Evolutionary conservation across 1,140 invertebrate species (phyloP).

Genomic region (Drosophila watanabei): DNA sequence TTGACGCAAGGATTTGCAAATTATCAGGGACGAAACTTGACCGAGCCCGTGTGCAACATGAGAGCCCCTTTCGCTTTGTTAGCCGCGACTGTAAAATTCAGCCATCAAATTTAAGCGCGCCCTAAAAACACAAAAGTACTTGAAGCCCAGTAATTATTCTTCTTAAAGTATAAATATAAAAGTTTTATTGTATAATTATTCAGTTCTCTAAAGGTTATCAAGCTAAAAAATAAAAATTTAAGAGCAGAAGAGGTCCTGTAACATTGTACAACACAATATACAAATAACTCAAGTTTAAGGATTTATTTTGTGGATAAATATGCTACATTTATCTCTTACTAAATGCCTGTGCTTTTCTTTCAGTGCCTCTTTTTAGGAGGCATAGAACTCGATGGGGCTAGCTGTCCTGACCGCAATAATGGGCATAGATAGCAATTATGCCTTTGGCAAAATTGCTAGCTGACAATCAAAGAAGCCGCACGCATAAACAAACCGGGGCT

Average conservation of each 20-base stretch:
- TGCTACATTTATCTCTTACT: background rate
- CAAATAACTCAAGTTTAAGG: no score
- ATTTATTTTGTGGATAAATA: background rate
- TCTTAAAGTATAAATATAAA: background rate
- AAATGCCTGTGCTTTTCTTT: background rate
- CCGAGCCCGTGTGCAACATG: slow-evolving; percentile 42
- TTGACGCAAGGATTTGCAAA: slow-evolving; percentile 81
- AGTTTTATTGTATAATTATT: background rate
- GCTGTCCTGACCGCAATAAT: slow-evolving; percentile 33
- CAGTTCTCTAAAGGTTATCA: background rate
- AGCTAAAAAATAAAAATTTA: no score
- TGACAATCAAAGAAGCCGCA: slow-evolving; percentile 55
- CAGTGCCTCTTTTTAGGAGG: background rate
- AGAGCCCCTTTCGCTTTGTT: slow-evolving; percentile 21
- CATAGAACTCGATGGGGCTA: background rate
- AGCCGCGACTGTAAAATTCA: slow-evolving; percentile 30
- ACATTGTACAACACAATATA: no score
- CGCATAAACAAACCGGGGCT: slow-evolving; percentile 37
- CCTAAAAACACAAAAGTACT: slow-evolving; percentile 6
- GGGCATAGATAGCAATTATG: slow-evolving; percentile 48
- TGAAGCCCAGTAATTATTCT: slow-evolving; percentile 5
- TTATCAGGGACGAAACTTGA: slow-evolving; percentile 67
- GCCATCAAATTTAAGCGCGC: slow-evolving; percentile 33
- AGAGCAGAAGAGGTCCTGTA: background rate
- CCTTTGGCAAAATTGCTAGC: slow-evolving; percentile 46